Conservation (phyloP, 2,888 invertebrate genomes). For the Catocala nupta region DNA sequence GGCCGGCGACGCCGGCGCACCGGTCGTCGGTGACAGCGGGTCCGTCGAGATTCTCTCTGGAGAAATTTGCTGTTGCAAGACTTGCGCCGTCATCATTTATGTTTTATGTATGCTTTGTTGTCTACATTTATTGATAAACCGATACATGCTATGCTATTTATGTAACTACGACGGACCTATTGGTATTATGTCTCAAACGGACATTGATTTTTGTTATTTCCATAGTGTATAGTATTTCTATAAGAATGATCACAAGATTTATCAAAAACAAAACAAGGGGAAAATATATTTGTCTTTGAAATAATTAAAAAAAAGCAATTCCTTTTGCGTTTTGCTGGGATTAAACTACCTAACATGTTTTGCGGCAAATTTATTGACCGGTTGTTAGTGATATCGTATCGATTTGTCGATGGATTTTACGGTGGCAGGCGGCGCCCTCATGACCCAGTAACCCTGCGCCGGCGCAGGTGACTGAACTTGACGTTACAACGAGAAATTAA, state of each 20-base stretch:
- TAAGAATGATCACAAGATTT: too few relatives aligned
- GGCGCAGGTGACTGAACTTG: conserved; percentile 66
- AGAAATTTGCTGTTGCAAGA: conserved; percentile 74
- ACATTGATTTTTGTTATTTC: neutral
- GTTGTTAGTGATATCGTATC: conserved; percentile 11
- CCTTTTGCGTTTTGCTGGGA: neutral
- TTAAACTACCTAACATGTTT: neutral
- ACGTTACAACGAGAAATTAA: conserved; percentile 67
- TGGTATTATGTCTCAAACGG: neutral
- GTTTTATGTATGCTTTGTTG: conserved; percentile 75
- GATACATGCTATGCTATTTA: conserved; percentile 48
- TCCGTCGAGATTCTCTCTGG: conserved; percentile 72
- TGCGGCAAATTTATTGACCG: neutral
- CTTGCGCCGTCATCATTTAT: conserved; percentile 62
- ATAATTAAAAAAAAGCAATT: neutral
- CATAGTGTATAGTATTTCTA: neutral
- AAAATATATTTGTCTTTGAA: too few relatives aligned
- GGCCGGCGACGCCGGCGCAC: conserved; percentile 43
- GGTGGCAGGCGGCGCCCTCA: conserved; percentile 65
- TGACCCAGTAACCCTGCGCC: conserved; percentile 76
- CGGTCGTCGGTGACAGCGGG: conserved; percentile 62
- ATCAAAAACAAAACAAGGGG: too few relatives aligned
- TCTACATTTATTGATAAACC: conserved; percentile 49
- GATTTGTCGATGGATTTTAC: conserved; percentile 53
- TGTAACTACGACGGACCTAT: conserved; percentile 39